Evolutionary conservation across 2,888 invertebrate genomes (phyloP).

Genomic region (Autographa gamma): DNA sequence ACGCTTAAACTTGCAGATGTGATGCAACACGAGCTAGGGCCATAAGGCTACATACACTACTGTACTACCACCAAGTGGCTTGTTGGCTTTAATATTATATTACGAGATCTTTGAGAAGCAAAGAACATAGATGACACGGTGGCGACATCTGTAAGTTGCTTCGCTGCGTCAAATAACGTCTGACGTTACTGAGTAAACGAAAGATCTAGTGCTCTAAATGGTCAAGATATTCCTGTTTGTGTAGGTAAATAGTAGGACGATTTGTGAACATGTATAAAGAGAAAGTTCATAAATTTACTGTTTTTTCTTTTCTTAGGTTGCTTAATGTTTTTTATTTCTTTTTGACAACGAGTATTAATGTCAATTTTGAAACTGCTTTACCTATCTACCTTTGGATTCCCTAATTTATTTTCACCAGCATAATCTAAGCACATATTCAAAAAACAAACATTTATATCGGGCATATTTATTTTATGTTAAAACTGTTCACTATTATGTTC

Average conservation of each 20-base stretch:
- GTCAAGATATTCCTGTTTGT: neutral
- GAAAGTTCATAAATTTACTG: too few species aligned
- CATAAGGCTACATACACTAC: neutral
- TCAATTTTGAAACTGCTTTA: neutral
- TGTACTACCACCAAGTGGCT: conserved; percentile 13
- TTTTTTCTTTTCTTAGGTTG: too few species aligned
- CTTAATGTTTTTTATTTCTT: too few species aligned
- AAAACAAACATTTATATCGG: neutral
- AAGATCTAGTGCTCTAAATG: neutral
- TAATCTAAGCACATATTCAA: neutral
- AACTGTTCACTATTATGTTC: too few species aligned
- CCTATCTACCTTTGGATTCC: neutral
- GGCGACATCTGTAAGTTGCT: neutral
- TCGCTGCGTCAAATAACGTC: neutral
- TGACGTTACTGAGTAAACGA: neutral
- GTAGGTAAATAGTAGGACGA: neutral
- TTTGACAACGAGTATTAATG: too few species aligned
- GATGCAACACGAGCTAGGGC: conserved; percentile 7
- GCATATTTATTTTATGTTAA: too few species aligned
- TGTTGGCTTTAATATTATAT: conserved; percentile 5
- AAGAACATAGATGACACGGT: neutral
- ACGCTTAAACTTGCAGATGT: conserved; percentile 40
- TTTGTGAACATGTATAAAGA: too few species aligned
- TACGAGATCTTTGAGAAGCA: neutral
- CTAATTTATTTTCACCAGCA: neutral